These are phyloP conservation scores for Epistrophella euchroma DNA, from an alignment of 2,888 invertebrate species.

Conservation along the genomic window DNA sequence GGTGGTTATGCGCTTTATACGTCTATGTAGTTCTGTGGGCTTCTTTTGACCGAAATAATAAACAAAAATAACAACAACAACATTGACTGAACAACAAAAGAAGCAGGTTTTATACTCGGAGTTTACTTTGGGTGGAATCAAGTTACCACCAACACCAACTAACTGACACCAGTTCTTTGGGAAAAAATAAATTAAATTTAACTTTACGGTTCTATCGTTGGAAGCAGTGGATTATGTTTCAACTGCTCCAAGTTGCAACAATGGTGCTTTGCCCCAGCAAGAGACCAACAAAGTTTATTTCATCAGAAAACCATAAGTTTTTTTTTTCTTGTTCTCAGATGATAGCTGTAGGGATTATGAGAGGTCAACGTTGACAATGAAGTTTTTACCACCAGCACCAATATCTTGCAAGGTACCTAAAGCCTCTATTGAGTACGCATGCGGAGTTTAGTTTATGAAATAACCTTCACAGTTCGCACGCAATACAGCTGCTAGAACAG, in stretches of 20 bases:
- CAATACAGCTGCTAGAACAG: constrained; percentile 31
- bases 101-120: constrained; percentile 20
- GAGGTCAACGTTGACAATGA: constrained; percentile 65
- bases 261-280: constrained; percentile 35
- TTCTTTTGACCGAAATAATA: constrained; percentile 51
- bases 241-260: constrained; percentile 19
- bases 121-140: constrained; percentile 21
- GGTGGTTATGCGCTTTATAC: background rate
- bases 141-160: constrained; percentile 18
- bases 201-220: constrained; percentile 40
- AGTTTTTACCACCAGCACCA: constrained; percentile 16
- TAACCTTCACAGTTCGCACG: constrained; percentile 56
- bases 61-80: constrained; percentile 15
- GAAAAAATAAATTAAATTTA: constrained; percentile 19
- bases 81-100: constrained; percentile 35
- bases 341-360: constrained; percentile 41
- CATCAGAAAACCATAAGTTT: constrained; percentile 32
- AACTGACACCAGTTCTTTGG: constrained; percentile 40
- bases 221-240: constrained; percentile 57
- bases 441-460: constrained; percentile 32
- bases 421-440: constrained; percentile 27
- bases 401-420: background rate
- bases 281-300: constrained; percentile 44
- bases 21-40: constrained; percentile 55
- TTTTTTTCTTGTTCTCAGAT: constrained; percentile 24